Base-by-base conservation (phyloP, 2,888 invertebrate genomes). In the Drosophila monieri region DNA sequence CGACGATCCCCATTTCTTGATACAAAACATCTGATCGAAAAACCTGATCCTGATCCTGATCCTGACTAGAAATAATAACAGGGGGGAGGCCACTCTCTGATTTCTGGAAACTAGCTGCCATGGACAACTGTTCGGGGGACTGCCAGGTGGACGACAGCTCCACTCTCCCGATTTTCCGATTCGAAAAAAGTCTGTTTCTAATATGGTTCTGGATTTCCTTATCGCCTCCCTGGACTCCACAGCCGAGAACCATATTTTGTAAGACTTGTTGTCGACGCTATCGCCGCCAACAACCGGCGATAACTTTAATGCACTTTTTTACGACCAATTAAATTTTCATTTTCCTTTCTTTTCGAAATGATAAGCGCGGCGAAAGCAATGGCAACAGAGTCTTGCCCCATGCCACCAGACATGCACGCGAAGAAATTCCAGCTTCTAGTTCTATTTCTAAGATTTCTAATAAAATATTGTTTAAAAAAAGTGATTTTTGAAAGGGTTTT, bases 301-400 rank as follows among this genome's bases (percentile, higher is more conserved):
- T 35, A 59, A 46, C 58, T 78, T 61, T 43, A 65, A 74, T 83
- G 65, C 60, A 49, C 62, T 68, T 74, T 73, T 80, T 79, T 59
- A 79, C 59, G 86, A 74, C 66, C 75, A 72, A 77, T 77, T 79
- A 37, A 61, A 59, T 64, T 56, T 57, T 41, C 41, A 49, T 61
- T 73, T 73, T 62, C 47, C 37, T 71, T 70, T 60, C 41, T 41
- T 52, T 56, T 62, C 46, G 5, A 56, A 30, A 48, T 55, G 73
- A 69, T 69, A 69, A 69, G 68, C 37, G 46, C 41, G 10, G 35
- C 62, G 51, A 47, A 54, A 49, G 68, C 53, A 25, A 43, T 47
- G 47, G 47, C 47, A 25, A 30, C 10, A 18, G 15, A 49, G 48
- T 48, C 52, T 58, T 48, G 37, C 58, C 27, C 48, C 47, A 47